A percentile compares a stretch with the other conserved stretches of the same genome.
These are phyloP conservation scores for Sciurus vulgaris DNA, from an alignment of 2,797 vertebrate genomes.

Conservation along the genomic window DNA sequence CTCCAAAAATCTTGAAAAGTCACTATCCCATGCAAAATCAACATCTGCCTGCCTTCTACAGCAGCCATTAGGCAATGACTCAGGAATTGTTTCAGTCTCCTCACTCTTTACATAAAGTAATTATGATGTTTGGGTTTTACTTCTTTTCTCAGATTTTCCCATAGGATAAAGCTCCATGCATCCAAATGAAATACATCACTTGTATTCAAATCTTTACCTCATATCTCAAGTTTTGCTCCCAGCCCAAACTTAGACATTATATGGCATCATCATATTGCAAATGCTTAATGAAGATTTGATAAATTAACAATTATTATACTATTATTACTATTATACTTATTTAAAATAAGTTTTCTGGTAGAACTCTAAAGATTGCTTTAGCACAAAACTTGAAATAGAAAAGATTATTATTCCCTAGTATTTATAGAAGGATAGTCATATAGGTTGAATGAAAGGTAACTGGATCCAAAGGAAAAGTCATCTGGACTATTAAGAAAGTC, in stretches of 20 bases:
- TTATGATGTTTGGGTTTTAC: neutral
- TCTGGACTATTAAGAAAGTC: slow-evolving; percentile 42
- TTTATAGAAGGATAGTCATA: neutral
- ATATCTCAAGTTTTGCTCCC: neutral
- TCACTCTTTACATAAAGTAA: neutral
- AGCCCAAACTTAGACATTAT: neutral
- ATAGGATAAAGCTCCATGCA: neutral
- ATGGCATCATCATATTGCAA: neutral
- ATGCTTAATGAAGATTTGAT: neutral
- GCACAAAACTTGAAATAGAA: slow-evolving; percentile 34
- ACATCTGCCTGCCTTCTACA: neutral
- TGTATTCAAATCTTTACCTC: slow-evolving; percentile 28
- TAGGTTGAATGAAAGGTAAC: neutral
- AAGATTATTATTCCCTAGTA: neutral
- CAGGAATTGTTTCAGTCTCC: neutral
- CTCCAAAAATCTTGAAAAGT: neutral
- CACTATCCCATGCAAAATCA: neutral
- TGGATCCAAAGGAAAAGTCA: slow-evolving; percentile 10
- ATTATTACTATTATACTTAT: too few relatives aligned
- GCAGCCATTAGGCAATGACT: neutral
- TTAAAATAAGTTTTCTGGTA: slow-evolving; percentile 2
- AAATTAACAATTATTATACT: neutral
- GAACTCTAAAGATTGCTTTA: neutral
- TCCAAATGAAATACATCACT: neutral
- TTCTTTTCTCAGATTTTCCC: neutral